Percentiles rank a stretch among this genome's conserved stretches.
phyloP scores from a whole-genome alignment of 2,797 vertebrate species.

The Dromococcyx pavoninus region DNA sequence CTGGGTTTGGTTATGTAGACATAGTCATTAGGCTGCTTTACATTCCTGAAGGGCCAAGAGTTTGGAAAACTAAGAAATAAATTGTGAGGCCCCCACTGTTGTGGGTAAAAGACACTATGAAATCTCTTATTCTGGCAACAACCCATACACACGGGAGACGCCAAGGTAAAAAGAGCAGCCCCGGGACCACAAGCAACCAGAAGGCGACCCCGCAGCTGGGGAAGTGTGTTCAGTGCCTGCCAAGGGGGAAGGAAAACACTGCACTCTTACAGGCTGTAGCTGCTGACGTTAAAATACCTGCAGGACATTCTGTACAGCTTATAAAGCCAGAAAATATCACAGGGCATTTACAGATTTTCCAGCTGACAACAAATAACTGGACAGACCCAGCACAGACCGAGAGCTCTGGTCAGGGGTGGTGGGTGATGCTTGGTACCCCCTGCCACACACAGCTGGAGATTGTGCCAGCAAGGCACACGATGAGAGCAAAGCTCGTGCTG shows the following conservation, averaged over 20 bases:
- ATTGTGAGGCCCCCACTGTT: not conserved
- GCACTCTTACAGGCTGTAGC: not conserved
- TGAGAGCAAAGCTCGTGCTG: fast-evolving
- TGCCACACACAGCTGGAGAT: not conserved
- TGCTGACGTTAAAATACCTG: slow-evolving; percentile 43
- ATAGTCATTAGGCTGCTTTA: not conserved
- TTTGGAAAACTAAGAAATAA: not conserved
- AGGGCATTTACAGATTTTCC: slow-evolving; percentile 15
- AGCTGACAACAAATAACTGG: slow-evolving; percentile 27
- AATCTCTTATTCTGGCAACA: not conserved
- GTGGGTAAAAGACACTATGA: not conserved
- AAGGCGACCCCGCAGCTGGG: slow-evolving; percentile 17
- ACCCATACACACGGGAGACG: fast-evolving
- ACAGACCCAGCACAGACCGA: not conserved
- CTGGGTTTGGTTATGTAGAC: not conserved
- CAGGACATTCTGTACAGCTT: slow-evolving; percentile 54
- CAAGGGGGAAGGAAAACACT: slow-evolving; percentile 41
- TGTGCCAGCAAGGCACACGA: not conserved
- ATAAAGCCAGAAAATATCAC: slow-evolving; percentile 28
- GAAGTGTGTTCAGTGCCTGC: slow-evolving; percentile 20
- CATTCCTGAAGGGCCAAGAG: not conserved
- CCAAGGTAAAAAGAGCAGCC: not conserved
- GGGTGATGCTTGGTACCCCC: not conserved
- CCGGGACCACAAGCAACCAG: not conserved
- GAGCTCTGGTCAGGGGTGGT: not conserved